Evolutionary conservation across 2,888 invertebrate species (phyloP), one percentile per base, ranked within the genome.

Genomic region (Keiferia lycopersicella): DNA sequence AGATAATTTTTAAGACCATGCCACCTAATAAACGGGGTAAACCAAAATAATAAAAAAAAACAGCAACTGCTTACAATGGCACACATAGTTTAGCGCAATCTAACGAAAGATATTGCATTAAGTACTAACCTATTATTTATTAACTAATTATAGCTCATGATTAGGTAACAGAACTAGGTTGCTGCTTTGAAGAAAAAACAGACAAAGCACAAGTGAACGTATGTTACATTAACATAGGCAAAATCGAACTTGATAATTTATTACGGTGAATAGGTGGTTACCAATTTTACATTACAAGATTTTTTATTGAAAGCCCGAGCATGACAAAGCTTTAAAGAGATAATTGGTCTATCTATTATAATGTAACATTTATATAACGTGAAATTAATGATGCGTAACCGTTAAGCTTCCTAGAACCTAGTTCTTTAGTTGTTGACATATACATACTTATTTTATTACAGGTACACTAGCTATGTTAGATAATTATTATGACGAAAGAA

Each of bases 171-270:
- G 1, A 18, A 48, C 48, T 48, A 8, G 48, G 48, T 48, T 18
- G 18, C 16, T 48, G 18, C 10, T 48, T 18, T 48, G 8, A 48
- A 18, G 8, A 48, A 41, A 41, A 45, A 48, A 51, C 38, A 59
- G 26, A 57, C 18, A 64, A n/a, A 59, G 30, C 26, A 48, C 34
- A 20, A 60, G 61, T 53, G 61, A 64, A 48, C 18, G 18, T 48
- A 48, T 18, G 48, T 48, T 48, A 48, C 18, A 48, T 18, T 45
- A 16, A 39, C 41, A 34, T 34, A 10, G 34, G 34, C 34, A 41
- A 41, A 39, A 41, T 41, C 41, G 14, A 41, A 41, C n/a, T 14
- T n/a, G 2, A 41, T 41, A 41, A 41, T 41, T 41, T 41, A 39
- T 39, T 39, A 41, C 6, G 14, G 14, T 41, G 41, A 41, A 41